Percentiles rank a stretch among this genome's conserved stretches.
phyloP scores from a whole-genome alignment of 2,888 invertebrate genomes.

The Nomada hirtipes region DNA sequence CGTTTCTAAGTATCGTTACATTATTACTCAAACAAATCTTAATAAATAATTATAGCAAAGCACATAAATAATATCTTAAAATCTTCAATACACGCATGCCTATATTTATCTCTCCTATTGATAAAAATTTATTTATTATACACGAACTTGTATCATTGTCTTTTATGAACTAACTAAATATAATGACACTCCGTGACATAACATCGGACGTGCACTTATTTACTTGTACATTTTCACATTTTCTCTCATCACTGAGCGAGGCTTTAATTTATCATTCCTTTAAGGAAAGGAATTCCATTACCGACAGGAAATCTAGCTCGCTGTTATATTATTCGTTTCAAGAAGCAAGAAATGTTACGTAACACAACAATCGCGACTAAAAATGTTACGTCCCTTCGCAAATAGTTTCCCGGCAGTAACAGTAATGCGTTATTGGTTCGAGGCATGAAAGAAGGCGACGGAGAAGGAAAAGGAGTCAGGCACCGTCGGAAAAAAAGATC shows the following conservation, averaged over 20 bases:
- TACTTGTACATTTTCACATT: too few species aligned
- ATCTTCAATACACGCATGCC: not conserved
- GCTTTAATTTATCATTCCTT: not conserved
- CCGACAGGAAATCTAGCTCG: not conserved
- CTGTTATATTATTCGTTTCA: not conserved
- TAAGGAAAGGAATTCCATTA: conserved; percentile 4
- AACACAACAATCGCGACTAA: not conserved
- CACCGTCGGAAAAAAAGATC: conserved; percentile 47
- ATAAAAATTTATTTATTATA: not conserved
- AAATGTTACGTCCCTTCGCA: not conserved
- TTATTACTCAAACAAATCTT: not conserved
- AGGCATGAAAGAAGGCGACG: conserved; percentile 31
- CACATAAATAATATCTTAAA: too few species aligned
- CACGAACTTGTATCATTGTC: too few species aligned
- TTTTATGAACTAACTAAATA: not conserved
- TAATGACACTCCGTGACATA: not conserved
- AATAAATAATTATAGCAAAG: not conserved
- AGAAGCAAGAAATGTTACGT: not conserved
- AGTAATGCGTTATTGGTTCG: conserved; percentile 33
- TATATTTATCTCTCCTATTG: not conserved
- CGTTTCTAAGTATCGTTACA: not conserved
- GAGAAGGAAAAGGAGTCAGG: conserved; percentile 26
- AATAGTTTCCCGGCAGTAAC: not conserved
- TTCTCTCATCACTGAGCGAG: not conserved
- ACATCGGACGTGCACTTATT: too few species aligned